Percentiles rank a stretch among this genome's conserved stretches.
Evolutionary conservation across 37 sponge, comb jelly and placozoan species (phyloP).

Genomic region (Bolinopsis microptera): DNA sequence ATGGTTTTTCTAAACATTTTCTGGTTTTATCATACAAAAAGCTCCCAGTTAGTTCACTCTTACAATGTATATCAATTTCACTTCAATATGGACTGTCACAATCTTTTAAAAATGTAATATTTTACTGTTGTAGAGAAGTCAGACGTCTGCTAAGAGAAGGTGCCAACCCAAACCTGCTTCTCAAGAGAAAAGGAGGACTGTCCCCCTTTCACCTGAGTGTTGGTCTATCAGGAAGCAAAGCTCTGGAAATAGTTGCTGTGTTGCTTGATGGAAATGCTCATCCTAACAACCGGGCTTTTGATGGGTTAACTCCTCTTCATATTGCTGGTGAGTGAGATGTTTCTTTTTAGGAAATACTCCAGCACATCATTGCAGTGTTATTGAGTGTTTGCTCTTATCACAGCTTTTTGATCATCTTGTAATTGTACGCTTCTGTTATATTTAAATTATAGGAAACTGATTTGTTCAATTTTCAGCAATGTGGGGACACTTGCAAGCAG

Average conservation of each 20-base stretch:
- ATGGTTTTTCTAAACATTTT: too few species aligned
- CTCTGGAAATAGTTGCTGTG: conserved; percentile 61
- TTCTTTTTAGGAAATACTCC: too few species aligned
- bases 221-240: conserved; percentile 11
- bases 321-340: conserved; percentile 27
- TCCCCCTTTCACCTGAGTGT: conserved; percentile 52
- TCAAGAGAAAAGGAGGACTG: conserved; percentile 48
- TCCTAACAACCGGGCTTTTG: conserved; percentile 37
- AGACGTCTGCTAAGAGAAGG: conserved; percentile 49
- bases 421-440: too few species aligned
- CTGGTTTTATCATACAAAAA: not conserved
- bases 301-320: conserved; percentile 59
- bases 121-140: conserved; percentile 25
- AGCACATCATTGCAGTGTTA: too few species aligned
- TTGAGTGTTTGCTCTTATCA: too few species aligned
- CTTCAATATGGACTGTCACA: too few species aligned
- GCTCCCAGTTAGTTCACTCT: too few species aligned
- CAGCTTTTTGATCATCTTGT: too few species aligned
- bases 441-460: too few species aligned
- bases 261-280: conserved; percentile 22
- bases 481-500: conserved; percentile 58
- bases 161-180: conserved; percentile 20
- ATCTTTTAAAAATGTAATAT: too few species aligned
- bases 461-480: conserved; percentile 47
- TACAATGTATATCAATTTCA: too few species aligned